Evolutionary conservation across 2,797 vertebrate species (phyloP), one percentile per base, ranked within the genome.

Genomic region (Hoplostethus atlanticus): DNA sequence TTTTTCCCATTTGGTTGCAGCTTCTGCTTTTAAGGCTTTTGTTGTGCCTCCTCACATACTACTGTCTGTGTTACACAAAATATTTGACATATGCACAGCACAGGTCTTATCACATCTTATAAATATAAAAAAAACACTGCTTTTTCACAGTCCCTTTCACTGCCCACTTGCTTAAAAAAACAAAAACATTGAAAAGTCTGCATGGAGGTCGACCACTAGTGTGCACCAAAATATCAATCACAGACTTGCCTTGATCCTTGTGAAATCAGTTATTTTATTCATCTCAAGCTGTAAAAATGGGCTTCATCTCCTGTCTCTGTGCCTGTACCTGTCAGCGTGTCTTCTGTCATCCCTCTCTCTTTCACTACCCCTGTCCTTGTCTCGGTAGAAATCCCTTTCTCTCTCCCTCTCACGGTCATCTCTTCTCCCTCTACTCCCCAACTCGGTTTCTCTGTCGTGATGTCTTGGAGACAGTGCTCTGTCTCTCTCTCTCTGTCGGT

Each of bases 391-490:
- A 0, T 88, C 86, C 52, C 80, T 82, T 36, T 82, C 93, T 58
- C 84, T 94, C 73, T 74, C 89, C 30, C 80, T 21, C 1, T 94
- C 93, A 67, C 91, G 92, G 5, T 95, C 96, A 48, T 94, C 94
- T 81, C 94, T 95, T 34, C 92, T 78, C 5, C 95, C 95, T 74
- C 94, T 84, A 16, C 63, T 88, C 0, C 90, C 91, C 81, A 90
- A 85, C 3, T 94, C 94, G 0, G 86, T 69, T 13, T 95, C 94
- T 69, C 95, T 89, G 9, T 94, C 93, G 48, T 92, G 0, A 56
- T 25, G 63, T 17, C 44, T 84, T 76, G 93, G 81, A 84, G 92
- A 73, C 85, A 89, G 83, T 84, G 90, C 1, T 75, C 77, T 60
- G 89, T 88, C 42, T 93, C 95, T 60, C 85, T 93, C 88, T 72